Evolutionary conservation across 2,797 vertebrate genomes (phyloP), one percentile per base, ranked within the genome.

Genomic region (Acanthopagrus latus): DNA sequence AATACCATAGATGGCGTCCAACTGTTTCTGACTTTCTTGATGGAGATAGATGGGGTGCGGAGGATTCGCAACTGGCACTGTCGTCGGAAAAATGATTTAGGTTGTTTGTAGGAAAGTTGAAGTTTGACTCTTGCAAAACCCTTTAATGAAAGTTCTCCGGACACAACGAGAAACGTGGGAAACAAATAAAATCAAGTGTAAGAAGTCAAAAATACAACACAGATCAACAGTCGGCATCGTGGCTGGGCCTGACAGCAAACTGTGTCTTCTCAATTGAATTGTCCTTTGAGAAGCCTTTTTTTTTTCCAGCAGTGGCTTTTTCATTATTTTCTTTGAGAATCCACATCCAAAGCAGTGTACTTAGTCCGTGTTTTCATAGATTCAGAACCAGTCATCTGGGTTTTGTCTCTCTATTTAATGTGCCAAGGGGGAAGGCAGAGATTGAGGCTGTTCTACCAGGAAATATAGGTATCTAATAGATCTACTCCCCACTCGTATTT

Each of bases 331-430:
- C 91, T 85, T 93, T 86, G 18, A 86, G 88, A 93, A 91, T 93
- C 92, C 92, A 93, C 93, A 92, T 93, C 87, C 89, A 92, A 93
- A 91, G 92, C 90, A 92, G 90, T 89, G 91, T 93, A 92, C 93
- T 95, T 92, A 92, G 86, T 80, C 46, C 55, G 16, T 94, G 92
- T 94, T 95, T 94, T 90, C 78, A 88, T 88, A 95, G 91, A 94
- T 94, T 86, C 87, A 78, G 67, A 93, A 92, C 84, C 86, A 88
- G 91, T 92, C 93, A 93, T 93, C 92, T 93, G 92, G 92, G 92
- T 91, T 94, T 91, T 91, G 84, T 94, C 91, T 93, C 86, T 85
- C 62, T 86, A 64, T 92, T 92, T 89, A 92, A 91, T 86, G 87
- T 86, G 89, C 89, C 90, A 91, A 89, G 69, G 74, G 81, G 89